Base-by-base conservation (phyloP, 2,888 invertebrate species). In the Sphecodes monilicornis region DNA sequence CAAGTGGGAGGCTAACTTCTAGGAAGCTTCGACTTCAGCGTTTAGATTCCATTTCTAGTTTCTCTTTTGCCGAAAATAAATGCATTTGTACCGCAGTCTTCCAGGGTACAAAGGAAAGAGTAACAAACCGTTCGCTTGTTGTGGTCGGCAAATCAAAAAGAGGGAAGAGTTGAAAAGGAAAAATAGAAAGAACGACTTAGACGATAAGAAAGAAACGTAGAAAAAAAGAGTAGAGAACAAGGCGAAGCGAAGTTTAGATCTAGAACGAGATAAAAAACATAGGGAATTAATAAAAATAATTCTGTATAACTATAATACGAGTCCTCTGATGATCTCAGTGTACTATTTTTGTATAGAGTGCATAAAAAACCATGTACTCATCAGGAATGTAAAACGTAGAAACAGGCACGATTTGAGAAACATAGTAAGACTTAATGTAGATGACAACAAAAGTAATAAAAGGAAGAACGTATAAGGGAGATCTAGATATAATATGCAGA, bases 301-400 rank as follows among this genome's bases (percentile, higher is more conserved):
- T 90, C 86, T 93, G 91, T 90, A 91, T 90, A 92, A 90, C 80
- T 92, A 92, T 90, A 32, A 64, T 64, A 90, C 90, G 90, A 92
- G 89, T 90, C 87, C 90, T 91, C 90, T 92, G 91, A 91, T 92
- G 93, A 93, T 93, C 93, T 92, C 92, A 91, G 91, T 91, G 90
- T 94, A 94, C 94, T 94, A 94, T 94, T 94, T 94, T 94, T 94
- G 92, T 93, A 94, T 92, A 93, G 92, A 92, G 90, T 90, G 91
- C 91, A 90, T 92, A 91, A 91, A 8, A 64, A 29, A 64, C 88
- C 80, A 89, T 91, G 91, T 91, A 91, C 91, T 88, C 91, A 91
- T 90, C 90, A 88, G 89, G 88, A 92, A 88, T 76, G 82, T 86
- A 87, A 80, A 78, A 50, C 78, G 85, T 80, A 81, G 88, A 86